phyloP scores from a whole-genome alignment of 2,113 vertebrate genomes.

The Nothobranchius furzeri region DNA sequence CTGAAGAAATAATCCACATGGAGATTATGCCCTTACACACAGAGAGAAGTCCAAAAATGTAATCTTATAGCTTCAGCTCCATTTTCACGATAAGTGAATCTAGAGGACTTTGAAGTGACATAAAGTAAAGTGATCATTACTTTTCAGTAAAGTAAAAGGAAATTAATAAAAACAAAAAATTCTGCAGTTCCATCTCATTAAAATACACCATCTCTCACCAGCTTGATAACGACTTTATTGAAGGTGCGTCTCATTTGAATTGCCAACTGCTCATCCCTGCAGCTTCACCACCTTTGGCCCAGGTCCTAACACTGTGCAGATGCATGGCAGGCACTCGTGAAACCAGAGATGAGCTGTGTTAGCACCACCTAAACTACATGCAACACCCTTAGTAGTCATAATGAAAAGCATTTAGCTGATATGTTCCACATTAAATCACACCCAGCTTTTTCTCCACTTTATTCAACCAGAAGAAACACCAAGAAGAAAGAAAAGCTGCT shows the following conservation, averaged over 20 bases:
- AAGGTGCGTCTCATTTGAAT: neutral
- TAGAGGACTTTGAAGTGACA: conserved; percentile 27
- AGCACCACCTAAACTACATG: conserved; percentile 17
- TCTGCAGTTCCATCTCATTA: neutral
- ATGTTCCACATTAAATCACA: neutral
- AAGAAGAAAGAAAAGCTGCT: neutral
- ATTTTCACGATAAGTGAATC: conserved; percentile 45
- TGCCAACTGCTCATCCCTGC: neutral
- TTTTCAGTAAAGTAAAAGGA: neutral
- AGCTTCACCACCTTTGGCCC: conserved; percentile 21
- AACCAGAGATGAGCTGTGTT: conserved; percentile 31
- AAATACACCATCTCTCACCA: neutral
- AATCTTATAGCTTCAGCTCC: conserved; percentile 3
- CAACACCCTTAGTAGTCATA: conserved; percentile 8
- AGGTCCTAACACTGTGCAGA: conserved; percentile 26
- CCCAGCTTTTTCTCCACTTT: neutral
- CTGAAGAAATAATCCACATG: neutral
- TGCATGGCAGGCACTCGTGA: conserved; percentile 43
- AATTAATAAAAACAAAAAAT: neutral
- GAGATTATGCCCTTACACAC: neutral
- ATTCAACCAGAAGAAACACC: neutral
- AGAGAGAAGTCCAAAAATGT: neutral
- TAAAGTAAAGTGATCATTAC: conserved; percentile 1
- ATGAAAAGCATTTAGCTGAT: conserved; percentile 1
- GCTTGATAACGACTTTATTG: neutral